Evolutionary conservation across 2,113 vertebrate species (phyloP).

Genomic region (Pristiophorus japonicus): DNA sequence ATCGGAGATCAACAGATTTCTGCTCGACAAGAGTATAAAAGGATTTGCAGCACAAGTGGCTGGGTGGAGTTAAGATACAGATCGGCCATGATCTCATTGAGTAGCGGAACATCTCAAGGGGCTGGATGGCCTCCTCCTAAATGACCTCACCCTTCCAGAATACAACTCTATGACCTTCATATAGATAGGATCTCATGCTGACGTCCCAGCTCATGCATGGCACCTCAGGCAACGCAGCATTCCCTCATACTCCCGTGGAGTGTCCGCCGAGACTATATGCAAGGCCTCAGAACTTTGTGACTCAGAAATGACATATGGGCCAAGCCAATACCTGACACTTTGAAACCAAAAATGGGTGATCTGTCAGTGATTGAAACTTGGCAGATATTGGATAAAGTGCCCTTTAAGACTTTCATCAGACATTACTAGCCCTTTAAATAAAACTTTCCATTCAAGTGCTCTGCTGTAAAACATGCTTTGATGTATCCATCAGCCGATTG

Average conservation of each 20-base stretch:
- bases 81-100: no score
- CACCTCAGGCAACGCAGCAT: not conserved
- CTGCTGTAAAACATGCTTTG: not conserved
- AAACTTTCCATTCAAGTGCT: not conserved
- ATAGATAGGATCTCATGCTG: no score
- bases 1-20: no score
- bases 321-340: not conserved
- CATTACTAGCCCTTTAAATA: not conserved
- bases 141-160: no score
- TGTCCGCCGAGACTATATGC: not conserved
- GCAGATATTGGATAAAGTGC: not conserved
- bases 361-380: not conserved
- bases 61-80: no score
- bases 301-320: not conserved
- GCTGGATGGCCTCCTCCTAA: no score
- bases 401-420: not conserved
- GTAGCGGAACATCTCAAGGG: no score
- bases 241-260: not conserved
- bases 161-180: no score
- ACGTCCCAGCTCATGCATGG: not conserved
- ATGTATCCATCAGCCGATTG: not conserved
- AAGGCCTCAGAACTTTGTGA: not conserved
- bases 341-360: not conserved
- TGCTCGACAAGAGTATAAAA: no score
- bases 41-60: no score